These are phyloP conservation scores for Aphaenogaster ashmeadi DNA, from an alignment of 1,140 invertebrate species.

Conservation along the genomic window DNA sequence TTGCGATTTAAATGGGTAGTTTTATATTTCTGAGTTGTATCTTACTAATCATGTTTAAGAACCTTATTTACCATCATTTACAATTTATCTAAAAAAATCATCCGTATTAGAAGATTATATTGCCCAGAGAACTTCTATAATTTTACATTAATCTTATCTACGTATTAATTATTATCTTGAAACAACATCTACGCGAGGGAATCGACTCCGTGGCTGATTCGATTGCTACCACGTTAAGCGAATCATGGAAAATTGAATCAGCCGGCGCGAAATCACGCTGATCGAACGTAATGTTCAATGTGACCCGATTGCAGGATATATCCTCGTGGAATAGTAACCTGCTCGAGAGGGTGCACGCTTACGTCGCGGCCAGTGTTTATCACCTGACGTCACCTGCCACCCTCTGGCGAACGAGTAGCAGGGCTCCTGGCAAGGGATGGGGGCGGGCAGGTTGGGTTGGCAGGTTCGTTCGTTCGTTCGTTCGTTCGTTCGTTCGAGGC, in stretches of 20 bases:
- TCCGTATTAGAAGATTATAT: not conserved
- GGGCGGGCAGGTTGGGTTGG: conserved; percentile 29
- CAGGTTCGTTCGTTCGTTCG: conserved; percentile 48
- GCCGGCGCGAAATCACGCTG: conserved; percentile 53
- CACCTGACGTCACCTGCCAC: conserved; percentile 78
- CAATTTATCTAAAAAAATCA: not conserved
- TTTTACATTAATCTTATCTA: not conserved
- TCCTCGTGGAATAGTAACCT: conserved; percentile 24
- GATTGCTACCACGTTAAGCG: conserved; percentile 32
- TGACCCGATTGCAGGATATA: conserved; percentile 54
- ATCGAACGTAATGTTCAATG: conserved; percentile 55
- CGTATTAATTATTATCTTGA: conserved; percentile 12
- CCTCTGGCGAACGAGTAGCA: conserved; percentile 8
- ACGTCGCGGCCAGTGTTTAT: conserved; percentile 77
- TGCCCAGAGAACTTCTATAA: not conserved
- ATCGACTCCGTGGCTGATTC: not conserved
- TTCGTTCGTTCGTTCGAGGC: conserved; percentile 64
- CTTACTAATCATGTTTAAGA: not conserved
- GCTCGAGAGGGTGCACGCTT: conserved; percentile 38
- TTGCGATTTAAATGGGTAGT: not conserved
- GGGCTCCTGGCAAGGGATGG: conserved; percentile 2
- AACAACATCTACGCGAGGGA: not conserved
- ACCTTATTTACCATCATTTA: not conserved
- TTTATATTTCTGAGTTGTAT: not conserved
- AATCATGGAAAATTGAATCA: conserved; percentile 49